These are phyloP conservation scores for Percina caprodes DNA, from an alignment of 2,113 vertebrate species.

Conservation along the genomic window DNA sequence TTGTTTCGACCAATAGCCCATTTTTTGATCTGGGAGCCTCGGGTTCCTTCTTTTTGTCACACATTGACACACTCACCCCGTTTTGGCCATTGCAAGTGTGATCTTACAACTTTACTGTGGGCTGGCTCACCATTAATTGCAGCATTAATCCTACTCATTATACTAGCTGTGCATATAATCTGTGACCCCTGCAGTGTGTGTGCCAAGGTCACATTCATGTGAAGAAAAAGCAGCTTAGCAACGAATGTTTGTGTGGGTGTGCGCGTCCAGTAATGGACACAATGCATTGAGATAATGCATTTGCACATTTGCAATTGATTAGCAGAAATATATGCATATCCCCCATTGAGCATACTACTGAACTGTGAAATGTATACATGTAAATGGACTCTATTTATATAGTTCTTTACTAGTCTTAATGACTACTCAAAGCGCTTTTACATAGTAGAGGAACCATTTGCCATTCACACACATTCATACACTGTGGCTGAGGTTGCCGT, in stretches of 20 bases:
- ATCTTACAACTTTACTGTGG: constrained; percentile 6
- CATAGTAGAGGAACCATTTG: too few relatives aligned
- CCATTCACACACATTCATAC: too few relatives aligned
- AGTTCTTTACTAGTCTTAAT: too few relatives aligned
- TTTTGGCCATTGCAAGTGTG: constrained; percentile 16
- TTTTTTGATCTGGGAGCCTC: background rate
- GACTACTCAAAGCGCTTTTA: too few relatives aligned
- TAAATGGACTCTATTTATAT: too few relatives aligned
- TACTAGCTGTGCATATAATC: constrained; percentile 16
- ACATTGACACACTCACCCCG: background rate
- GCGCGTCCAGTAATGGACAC: background rate
- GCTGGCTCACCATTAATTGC: constrained; percentile 15
- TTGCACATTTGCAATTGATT: background rate
- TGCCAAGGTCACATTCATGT: constrained; percentile 32
- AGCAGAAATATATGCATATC: background rate
- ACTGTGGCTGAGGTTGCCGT: too few relatives aligned
- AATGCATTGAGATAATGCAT: constrained; percentile 23
- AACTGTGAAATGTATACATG: too few relatives aligned
- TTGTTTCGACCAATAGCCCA: background rate
- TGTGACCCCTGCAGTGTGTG: constrained; percentile 28
- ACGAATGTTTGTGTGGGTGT: constrained; percentile 45
- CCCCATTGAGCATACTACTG: too few relatives aligned
- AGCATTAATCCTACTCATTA: constrained; percentile 37
- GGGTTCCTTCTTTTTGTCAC: background rate
- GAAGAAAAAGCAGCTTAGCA: constrained; percentile 66